These are phyloP conservation scores for Cheirogaleus medius DNA, from an alignment of 2,113 vertebrate genomes.

Conservation along the genomic window DNA sequence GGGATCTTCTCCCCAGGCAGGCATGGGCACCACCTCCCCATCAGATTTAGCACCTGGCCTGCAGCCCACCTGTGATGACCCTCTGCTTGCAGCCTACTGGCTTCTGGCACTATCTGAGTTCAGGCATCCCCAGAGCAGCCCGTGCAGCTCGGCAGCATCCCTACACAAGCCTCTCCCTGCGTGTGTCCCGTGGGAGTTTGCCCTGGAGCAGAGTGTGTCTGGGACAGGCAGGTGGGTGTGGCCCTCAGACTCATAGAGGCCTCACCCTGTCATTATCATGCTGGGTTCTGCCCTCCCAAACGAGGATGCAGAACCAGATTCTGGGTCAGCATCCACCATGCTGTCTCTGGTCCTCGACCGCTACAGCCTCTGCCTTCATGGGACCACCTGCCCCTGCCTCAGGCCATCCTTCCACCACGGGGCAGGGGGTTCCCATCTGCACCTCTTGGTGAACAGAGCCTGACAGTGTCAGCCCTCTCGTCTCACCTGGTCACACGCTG, in stretches of 20 bases:
- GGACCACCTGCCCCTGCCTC: background rate
- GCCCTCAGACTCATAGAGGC: background rate
- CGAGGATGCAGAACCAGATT: background rate
- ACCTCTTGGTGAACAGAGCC: background rate
- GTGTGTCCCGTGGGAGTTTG: background rate
- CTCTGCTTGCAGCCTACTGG: background rate
- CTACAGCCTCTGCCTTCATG: background rate
- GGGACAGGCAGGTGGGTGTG: background rate
- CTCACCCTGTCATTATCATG: constrained; percentile 67
- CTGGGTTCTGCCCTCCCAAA: background rate
- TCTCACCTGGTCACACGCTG: accelerated
- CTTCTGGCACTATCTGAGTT: background rate
- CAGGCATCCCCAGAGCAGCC: accelerated
- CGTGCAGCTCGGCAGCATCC: accelerated
- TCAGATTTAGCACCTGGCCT: background rate
- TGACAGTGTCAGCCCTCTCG: accelerated
- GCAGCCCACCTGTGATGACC: background rate
- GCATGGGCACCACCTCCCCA: background rate
- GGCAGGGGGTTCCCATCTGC: accelerated
- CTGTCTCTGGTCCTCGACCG: background rate
- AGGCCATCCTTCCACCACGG: accelerated
- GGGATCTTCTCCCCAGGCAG: background rate
- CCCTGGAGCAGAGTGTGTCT: background rate
- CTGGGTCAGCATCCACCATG: background rate
- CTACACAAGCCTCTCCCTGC: background rate